phyloP scores from a whole-genome alignment of 2,797 vertebrate genomes.

The Lophotriccus pileatus region DNA sequence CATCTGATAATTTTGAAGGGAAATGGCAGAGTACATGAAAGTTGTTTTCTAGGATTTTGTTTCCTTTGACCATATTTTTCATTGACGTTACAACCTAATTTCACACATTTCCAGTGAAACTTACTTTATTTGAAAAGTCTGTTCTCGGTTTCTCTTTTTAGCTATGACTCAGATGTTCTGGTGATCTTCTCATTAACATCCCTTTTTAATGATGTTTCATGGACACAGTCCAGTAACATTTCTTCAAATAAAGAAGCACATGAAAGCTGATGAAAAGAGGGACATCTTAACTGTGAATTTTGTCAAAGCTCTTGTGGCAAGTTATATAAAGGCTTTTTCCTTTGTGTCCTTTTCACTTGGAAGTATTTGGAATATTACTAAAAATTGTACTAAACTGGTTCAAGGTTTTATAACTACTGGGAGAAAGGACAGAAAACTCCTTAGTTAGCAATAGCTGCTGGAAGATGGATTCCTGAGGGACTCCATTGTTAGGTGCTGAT shows the following conservation, averaged over 20 bases:
- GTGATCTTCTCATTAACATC: slow-evolving; percentile 38
- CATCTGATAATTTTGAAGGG: fast-evolving
- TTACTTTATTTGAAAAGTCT: slow-evolving; percentile 28
- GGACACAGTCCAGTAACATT: slow-evolving; percentile 7
- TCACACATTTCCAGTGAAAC: slow-evolving; percentile 14
- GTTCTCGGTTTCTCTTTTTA: slow-evolving; percentile 35
- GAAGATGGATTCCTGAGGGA: background rate
- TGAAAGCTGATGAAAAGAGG: slow-evolving; percentile 39
- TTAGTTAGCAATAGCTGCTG: background rate
- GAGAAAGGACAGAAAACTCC: background rate
- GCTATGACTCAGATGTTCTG: slow-evolving; percentile 51
- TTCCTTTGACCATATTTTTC: background rate
- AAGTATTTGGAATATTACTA: background rate
- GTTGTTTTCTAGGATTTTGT: background rate
- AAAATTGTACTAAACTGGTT: background rate
- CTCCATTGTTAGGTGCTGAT: background rate
- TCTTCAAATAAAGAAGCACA: background rate
- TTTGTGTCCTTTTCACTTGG: background rate
- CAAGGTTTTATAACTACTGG: background rate
- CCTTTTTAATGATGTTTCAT: slow-evolving; percentile 16
- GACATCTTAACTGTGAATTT: background rate
- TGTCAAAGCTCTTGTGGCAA: background rate
- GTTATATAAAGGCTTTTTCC: background rate
- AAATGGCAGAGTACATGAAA: background rate
- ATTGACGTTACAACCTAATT: background rate